phyloP scores from a whole-genome alignment of 1,140 invertebrate genomes.

The Mycetomoellerius zeteki region DNA sequence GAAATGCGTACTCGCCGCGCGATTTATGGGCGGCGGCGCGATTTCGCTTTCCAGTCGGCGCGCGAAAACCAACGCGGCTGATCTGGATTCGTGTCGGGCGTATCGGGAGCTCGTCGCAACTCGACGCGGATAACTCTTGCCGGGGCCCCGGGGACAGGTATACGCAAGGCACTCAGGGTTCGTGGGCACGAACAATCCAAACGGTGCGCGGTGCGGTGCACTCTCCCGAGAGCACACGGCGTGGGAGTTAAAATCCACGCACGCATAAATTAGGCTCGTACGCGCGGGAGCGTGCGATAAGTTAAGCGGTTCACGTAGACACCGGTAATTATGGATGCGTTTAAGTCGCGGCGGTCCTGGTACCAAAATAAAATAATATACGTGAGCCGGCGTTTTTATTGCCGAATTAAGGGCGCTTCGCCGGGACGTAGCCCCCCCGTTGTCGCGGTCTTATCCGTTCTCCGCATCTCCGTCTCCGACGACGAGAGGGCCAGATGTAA shows the following conservation, averaged over 20 bases:
- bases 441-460: slow-evolving; percentile 80
- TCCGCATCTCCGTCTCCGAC: slow-evolving; percentile 77
- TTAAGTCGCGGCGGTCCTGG: slow-evolving; percentile 85
- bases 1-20: slow-evolving; percentile 13
- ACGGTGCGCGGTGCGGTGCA: slow-evolving; percentile 52
- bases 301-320: slow-evolving; percentile 86
- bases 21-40: slow-evolving; percentile 56
- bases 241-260: slow-evolving; percentile 83
- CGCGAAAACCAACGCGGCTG: slow-evolving; percentile 65
- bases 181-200: slow-evolving; percentile 75
- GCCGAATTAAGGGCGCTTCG: slow-evolving; percentile 84
- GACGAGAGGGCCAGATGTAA: slow-evolving; percentile 66
- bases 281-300: slow-evolving; percentile 80
- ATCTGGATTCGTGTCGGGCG: slow-evolving; percentile 65
- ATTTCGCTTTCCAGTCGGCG: slow-evolving; percentile 50
- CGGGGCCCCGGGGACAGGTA: slow-evolving; percentile 51
- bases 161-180: slow-evolving; percentile 25
- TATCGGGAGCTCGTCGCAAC: slow-evolving; percentile 71
- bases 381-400: slow-evolving; percentile 86
- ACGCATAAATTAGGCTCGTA: slow-evolving; percentile 81
- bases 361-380: slow-evolving; percentile 87
- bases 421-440: slow-evolving; percentile 76
- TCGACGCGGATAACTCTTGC: slow-evolving; percentile 74
- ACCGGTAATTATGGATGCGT: slow-evolving; percentile 86
- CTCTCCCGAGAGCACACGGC: slow-evolving; percentile 53